A percentile compares a stretch with the other conserved stretches of the same genome.
Conservation (phyloP, 35 echinoderm and acorn worm species). For the Ophiothrix spiculata region DNA sequence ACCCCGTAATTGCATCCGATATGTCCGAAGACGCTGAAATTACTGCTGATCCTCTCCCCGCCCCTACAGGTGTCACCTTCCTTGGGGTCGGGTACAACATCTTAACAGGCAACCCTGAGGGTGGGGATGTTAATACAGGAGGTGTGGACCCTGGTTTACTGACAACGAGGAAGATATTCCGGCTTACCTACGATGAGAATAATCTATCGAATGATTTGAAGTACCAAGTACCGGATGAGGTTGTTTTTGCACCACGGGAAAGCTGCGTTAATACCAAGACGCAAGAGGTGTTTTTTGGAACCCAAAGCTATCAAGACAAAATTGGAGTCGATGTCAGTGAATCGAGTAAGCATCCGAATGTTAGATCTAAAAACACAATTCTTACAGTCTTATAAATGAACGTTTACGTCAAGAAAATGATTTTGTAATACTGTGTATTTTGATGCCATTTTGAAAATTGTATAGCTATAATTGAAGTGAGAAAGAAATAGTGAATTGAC, state of each 20-base stretch:
- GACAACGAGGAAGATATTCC: constrained; percentile 40
- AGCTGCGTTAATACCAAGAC: constrained; percentile 31
- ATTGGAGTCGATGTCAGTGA: neutral
- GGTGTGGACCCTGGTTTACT: constrained; percentile 66
- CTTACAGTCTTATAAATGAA: no score
- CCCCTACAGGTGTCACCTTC: constrained; percentile 12
- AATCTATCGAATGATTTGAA: constrained; percentile 26
- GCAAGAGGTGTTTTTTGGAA: constrained; percentile 37
- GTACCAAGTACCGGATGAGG: constrained; percentile 45
- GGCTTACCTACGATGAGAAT: constrained; percentile 51
- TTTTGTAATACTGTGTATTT: no score
- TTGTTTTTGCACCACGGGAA: constrained; percentile 30
- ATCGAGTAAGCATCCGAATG: neutral
- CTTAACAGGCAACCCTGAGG: constrained; percentile 72
- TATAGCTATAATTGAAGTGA: no score
- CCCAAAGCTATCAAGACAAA: constrained; percentile 51
- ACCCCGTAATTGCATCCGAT: neutral
- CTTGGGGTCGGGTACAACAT: constrained; percentile 58
- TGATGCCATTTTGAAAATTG: no score
- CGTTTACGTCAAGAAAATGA: no score
- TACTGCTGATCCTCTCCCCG: neutral
- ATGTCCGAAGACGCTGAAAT: neutral
- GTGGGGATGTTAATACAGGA: constrained; percentile 52
- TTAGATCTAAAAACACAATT: no score
- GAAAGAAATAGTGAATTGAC: no score